phyloP scores from a whole-genome alignment of 2,113 vertebrate genomes.

The Quiscalus mexicanus region DNA sequence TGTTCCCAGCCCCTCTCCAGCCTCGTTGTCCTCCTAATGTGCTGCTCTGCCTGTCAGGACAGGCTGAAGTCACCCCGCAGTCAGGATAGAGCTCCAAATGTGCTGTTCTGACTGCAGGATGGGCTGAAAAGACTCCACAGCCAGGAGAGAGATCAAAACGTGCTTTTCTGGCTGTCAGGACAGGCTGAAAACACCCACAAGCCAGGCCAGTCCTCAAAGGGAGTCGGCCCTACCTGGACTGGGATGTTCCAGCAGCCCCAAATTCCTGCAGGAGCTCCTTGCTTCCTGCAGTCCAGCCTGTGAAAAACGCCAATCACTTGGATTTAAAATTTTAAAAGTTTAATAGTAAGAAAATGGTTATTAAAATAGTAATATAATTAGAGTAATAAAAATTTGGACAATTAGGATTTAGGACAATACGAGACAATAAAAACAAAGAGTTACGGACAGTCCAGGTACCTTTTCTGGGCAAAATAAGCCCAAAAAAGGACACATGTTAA shows the following conservation, averaged over 20 bases:
- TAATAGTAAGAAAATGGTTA: no score
- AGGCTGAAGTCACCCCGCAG: neutral
- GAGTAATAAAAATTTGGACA: no score
- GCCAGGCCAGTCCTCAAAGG: neutral
- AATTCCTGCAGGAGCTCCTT: neutral
- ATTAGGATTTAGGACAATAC: no score
- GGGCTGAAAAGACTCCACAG: neutral
- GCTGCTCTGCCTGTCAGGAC: neutral
- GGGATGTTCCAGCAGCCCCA: neutral
- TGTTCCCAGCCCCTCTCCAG: no score
- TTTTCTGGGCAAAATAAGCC: no score
- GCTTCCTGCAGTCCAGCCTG: neutral
- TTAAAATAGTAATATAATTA: no score
- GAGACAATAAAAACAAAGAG: no score
- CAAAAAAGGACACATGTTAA: no score
- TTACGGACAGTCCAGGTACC: no score
- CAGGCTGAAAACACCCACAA: neutral
- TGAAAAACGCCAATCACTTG: no score
- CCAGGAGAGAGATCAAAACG: accelerated
- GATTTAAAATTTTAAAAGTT: no score
- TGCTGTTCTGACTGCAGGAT: accelerated
- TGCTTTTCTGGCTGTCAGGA: neutral
- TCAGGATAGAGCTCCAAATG: accelerated
- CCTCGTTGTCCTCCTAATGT: no score
- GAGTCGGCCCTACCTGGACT: neutral